Evolutionary conservation across 2,888 invertebrate species (phyloP), one percentile per base, ranked within the genome.

Genomic region (Philereme vetulata): DNA sequence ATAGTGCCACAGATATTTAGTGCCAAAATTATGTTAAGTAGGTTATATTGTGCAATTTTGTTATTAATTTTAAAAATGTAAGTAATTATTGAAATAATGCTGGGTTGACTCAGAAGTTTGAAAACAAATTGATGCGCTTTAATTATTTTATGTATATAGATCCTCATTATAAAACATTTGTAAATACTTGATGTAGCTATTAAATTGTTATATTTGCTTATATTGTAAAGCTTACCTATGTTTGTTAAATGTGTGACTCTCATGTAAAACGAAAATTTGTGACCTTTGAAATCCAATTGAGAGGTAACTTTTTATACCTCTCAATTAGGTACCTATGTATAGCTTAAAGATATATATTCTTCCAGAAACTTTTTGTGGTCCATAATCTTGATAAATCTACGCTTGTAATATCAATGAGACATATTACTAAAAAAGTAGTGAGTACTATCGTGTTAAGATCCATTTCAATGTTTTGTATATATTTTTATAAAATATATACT

Each of bases 1-100:
- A 92, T 87, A 93, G 93, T 87, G 90, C 92, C 90, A 93, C 93
- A 84, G 93, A 94, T 91, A 93, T 93, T 90, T 93, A 94, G 94
- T 94, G 94, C 93, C 94, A 94, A 94, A 93, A 92, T 89, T 92
- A 92, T 85, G 76, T 78, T 92, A 91, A 88, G 89, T 91, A 91
- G 88, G 82, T 89, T 84, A 85, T 85, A 85, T 85, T 87, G 92
- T 92, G 92, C 92, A 92, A 90, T 91, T 90, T 85, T 86, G 81
- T 86, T 88, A 76, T 84, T 87, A 84, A 81, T 85, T 84, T 86
- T 67, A 64, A 88, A 86, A 82, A 77, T 87, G 81, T 87, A 85
- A 35, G 85, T 78, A 87, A 80, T 80, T 86, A 78, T 21, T 86
- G 32, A 35, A 54, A 51, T 85, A 77, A 81, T 81, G 79, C 80